Percentiles rank a stretch among this genome's conserved stretches.
These are phyloP conservation scores for Catharus minimus DNA, from an alignment of 2,113 vertebrate genomes.

Conservation along the genomic window DNA sequence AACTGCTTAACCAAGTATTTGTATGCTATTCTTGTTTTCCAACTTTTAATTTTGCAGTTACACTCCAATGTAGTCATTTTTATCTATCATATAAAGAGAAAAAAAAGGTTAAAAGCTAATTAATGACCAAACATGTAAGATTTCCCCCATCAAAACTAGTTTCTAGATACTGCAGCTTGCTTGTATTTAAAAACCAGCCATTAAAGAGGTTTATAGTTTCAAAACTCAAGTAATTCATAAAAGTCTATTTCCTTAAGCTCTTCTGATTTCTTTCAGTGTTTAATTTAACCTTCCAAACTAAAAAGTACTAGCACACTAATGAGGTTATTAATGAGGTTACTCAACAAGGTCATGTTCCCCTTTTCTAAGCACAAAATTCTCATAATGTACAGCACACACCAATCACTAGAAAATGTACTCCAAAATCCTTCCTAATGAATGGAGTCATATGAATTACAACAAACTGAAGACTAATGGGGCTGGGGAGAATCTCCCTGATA, in stretches of 20 bases:
- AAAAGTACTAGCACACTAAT: constrained; percentile 52
- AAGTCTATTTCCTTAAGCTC: constrained; percentile 12
- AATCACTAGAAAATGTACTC: constrained; percentile 18
- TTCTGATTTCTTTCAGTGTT: constrained; percentile 23
- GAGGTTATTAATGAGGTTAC: constrained; percentile 44
- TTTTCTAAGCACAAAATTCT: constrained; percentile 26
- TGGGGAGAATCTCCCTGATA: neutral
- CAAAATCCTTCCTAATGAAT: constrained; percentile 22
- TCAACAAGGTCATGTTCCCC: constrained; percentile 25
- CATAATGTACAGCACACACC: neutral
- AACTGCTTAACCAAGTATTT: neutral
- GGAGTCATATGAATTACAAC: neutral
- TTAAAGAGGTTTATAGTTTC: neutral
- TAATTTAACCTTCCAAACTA: constrained; percentile 43
- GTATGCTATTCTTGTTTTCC: neutral
- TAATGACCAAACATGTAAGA: neutral
- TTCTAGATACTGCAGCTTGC: neutral
- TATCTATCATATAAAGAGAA: neutral
- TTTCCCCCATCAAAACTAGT: neutral
- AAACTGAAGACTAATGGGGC: neutral
- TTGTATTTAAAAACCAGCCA: neutral
- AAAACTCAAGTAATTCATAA: constrained; percentile 17
- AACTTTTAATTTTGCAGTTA: neutral
- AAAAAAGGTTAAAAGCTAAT: neutral
- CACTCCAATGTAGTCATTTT: neutral